phyloP scores from a whole-genome alignment of 2,888 invertebrate genomes.

The Pollenia griseotomentosa region DNA sequence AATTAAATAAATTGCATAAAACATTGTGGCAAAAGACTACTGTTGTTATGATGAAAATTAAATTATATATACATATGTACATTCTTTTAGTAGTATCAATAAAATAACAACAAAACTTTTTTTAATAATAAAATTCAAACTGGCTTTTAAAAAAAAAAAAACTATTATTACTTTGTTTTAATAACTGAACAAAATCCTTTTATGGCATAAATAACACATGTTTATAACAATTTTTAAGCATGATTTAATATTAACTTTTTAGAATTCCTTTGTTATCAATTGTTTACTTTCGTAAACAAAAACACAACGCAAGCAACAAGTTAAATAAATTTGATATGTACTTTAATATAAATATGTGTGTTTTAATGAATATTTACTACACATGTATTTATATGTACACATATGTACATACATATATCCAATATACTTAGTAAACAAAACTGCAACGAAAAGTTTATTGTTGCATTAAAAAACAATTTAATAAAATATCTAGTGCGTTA shows the following conservation, averaged over 20 bases:
- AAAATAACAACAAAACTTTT: too few species aligned
- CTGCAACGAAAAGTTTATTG: constrained; percentile 32
- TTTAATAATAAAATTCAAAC: too few species aligned
- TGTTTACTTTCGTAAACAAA: constrained; percentile 1
- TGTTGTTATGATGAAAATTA: too few species aligned
- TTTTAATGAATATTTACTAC: background rate
- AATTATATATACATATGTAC: too few species aligned
- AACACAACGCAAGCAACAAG: constrained; percentile 1
- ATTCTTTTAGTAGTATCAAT: too few species aligned
- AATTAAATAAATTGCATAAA: too few species aligned
- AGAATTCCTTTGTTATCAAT: background rate
- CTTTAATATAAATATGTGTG: background rate
- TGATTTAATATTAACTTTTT: background rate
- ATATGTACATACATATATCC: background rate
- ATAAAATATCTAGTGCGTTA: constrained; percentile 39
- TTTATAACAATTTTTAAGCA: constrained; percentile 12
- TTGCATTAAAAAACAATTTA: constrained; percentile 52
- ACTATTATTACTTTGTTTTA: too few species aligned
- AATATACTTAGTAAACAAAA: constrained; percentile 34
- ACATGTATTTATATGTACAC: constrained; percentile 1
- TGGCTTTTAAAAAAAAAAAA: too few species aligned
- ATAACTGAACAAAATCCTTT: constrained; percentile 3
- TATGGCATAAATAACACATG: constrained; percentile 6
- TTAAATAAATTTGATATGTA: background rate
- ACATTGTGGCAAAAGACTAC: too few species aligned